Base-by-base conservation (phyloP, 2,797 vertebrate species). In the Paedocypris micromegethes region DNA sequence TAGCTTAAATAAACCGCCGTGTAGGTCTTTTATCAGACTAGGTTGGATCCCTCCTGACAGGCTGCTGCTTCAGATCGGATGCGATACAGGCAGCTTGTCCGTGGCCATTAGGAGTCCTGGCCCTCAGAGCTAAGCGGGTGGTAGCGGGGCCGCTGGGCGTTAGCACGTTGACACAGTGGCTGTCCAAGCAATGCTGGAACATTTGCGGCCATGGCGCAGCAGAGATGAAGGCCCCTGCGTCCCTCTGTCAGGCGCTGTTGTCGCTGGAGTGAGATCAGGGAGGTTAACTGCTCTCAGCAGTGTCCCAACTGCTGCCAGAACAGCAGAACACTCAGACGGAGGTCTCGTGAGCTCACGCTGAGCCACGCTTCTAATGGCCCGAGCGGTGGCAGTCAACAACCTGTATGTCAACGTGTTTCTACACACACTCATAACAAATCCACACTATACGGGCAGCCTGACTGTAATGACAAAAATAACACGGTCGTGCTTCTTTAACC, bases 1-100 rank as follows among this genome's bases (percentile, higher is more conserved):
- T 61, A 74, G 66, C 60, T 61, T 69, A 54, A 66, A 70, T 69
- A 72, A 74, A 66, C 57, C 69, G 58, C 52, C 38, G 47, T 6
- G 9, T 39, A 59, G 59, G 56, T 43, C 72, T 63, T 53, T 61
- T 63, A 45, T 49, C 5, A 78, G 72, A 71, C 39, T 58, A 68
- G 76, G 47, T 5, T 77, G 87, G 86, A 88, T 88, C 76, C 70
- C 77, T 78, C 68, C 70, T 83, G 88, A 87, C 88, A 86, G 84
- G 73, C 80, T 80, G 74, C 73, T 82, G 82, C 79, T 77, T 57
- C 78, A 83, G 79, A 81, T 82, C 63, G 72, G 77, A 58, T 75
- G 74, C 72, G 62, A 53, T 73, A 77, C 71, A 49, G 78, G 76
- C 75, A 66, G 77, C 68, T 82, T 88, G 87, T 88, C 87, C 73